A percentile compares a stretch with the other conserved stretches of the same genome.
Conservation (phyloP, 2,113 vertebrate species). For the Poecilia latipinna region DNA sequence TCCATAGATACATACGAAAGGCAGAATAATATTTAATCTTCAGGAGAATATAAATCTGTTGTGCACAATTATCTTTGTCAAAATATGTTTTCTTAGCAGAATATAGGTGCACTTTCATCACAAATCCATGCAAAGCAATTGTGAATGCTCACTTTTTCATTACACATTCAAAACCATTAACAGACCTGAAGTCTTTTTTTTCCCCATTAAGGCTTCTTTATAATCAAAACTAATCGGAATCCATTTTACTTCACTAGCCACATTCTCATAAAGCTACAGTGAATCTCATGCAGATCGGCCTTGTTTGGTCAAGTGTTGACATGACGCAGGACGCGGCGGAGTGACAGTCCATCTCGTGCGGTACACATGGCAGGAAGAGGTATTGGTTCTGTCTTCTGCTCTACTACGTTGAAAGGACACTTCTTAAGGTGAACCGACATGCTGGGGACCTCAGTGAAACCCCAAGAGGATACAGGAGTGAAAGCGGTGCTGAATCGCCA, state of each 20-base stretch:
- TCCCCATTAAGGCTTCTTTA: conserved; percentile 83
- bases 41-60: conserved; percentile 68
- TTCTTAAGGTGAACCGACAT: conserved; percentile 97
- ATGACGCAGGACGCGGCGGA: conserved; percentile 85
- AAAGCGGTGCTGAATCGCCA: conserved; percentile 98
- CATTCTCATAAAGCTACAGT: conserved; percentile 83
- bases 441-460: conserved; percentile 91
- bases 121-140: conserved; percentile 66
- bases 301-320: conserved; percentile 76
- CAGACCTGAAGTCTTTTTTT: conserved; percentile 81
- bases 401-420: conserved; percentile 90
- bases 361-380: conserved; percentile 96
- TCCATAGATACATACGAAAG: conserved; percentile 52
- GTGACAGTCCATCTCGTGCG: conserved; percentile 87
- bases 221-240: conserved; percentile 73
- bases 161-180: conserved; percentile 6
- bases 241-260: conserved; percentile 72
- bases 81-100: conserved; percentile 67
- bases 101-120: conserved; percentile 69
- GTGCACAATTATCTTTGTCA: conserved; percentile 59
- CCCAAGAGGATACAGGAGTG: conserved; percentile 92
- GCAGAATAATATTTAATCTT: conserved; percentile 58
- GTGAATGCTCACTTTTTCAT: conserved; percentile 5
- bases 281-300: conserved; percentile 78
- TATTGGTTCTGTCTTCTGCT: conserved; percentile 90